Evolutionary conservation across 2,797 vertebrate species (phyloP), one percentile per base, ranked within the genome.

Genomic region (Rhinogobio ventralis): DNA sequence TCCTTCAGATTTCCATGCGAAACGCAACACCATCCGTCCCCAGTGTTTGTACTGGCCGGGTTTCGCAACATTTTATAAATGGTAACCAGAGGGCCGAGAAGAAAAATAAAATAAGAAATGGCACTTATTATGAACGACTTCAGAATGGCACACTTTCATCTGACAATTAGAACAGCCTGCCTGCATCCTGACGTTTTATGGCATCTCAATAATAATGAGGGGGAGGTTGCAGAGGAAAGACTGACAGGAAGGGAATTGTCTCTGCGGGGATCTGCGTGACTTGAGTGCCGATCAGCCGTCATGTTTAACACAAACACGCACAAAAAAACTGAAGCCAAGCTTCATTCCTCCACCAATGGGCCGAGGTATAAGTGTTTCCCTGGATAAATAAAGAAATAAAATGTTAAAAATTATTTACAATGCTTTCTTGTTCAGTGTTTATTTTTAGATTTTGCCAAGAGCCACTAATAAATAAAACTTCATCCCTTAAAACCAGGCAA

Each of bases 101-200:
- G 11, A 68, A 45, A 79, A 53, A 83, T 13, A 55, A 76, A 86
- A 81, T 42, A 81, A 73, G 67, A 81, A 85, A 86, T 45, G 14
- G 75, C 85, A 87, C 90, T 90, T 90, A 88, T n/a, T 78, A 79
- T 87, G 83, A 90, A 91, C 83, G 53, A 86, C 86, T 79, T 86
- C 66, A 62, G 76, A 89, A 90, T 87, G 55, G 68, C 60, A 86
- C 83, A 89, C 71, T 87, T 90, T 91, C 86, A 92, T 91, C 88
- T 87, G 87, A 91, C 85, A 91, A 91, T 93, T 87, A 92, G 84
- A 85, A 51, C 62, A 86, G 92, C 92, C 87, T 84, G 89, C 87
- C 85, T 30, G 7, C 82, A 87, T 86, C 90, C 85, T 88, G 81
- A 89, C 82, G 74, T 82, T 92, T 91, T 88, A 91, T 86, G 83